Conservation (phyloP, 2,888 invertebrate genomes). For the Drosophila melanosoma region DNA sequence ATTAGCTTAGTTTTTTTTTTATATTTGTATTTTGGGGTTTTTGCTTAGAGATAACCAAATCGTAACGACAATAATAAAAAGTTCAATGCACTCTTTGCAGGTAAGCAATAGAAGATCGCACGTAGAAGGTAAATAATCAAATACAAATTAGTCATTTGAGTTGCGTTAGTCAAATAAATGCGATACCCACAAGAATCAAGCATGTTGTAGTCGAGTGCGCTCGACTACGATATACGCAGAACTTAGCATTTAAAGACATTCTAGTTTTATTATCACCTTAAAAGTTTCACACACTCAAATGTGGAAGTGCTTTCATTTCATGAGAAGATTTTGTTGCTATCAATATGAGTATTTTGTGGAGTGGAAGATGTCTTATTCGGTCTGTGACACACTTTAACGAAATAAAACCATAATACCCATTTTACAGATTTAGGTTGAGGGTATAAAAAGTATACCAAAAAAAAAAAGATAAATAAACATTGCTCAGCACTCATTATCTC, state of each 20-base stretch:
- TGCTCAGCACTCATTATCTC: constrained; percentile 3
- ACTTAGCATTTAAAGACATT: background rate
- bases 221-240: background rate
- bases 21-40: background rate
- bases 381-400: background rate
- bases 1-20: background rate
- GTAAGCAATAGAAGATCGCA: constrained; percentile 9
- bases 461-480: background rate
- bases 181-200: constrained; percentile 17
- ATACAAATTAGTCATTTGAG: constrained; percentile 68
- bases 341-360: background rate
- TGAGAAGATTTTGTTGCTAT: background rate
- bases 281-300: background rate
- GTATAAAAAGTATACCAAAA: background rate
- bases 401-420: background rate
- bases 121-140: constrained; percentile 62
- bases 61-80: constrained; percentile 5
- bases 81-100: constrained; percentile 49
- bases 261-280: background rate
- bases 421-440: background rate
- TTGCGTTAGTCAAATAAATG: constrained; percentile 36
- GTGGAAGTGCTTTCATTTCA: too few species aligned
- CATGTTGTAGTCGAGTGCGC: background rate
- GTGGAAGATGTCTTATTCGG: background rate
- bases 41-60: constrained; percentile 29